These are phyloP conservation scores for Eurois occulta DNA, from an alignment of 2,888 invertebrate genomes.

Conservation along the genomic window DNA sequence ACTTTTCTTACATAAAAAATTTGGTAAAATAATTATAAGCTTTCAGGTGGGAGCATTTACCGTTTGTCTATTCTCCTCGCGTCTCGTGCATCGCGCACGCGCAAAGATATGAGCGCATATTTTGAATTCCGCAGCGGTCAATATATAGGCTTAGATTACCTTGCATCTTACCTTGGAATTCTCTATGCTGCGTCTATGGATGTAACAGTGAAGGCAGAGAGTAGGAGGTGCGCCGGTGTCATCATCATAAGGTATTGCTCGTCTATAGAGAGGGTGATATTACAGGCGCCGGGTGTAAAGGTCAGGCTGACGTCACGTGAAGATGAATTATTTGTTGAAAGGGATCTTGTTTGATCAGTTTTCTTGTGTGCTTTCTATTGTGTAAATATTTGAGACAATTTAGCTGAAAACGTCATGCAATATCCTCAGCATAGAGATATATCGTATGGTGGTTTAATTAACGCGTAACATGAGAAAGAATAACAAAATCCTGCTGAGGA, in stretches of 20 bases:
- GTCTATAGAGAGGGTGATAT: conserved; percentile 9
- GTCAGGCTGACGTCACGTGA: background rate
- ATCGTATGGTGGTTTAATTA: background rate
- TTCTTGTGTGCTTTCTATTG: background rate
- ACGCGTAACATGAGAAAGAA: background rate
- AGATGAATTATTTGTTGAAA: conserved; percentile 34
- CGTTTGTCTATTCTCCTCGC: conserved; percentile 29
- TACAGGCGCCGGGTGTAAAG: conserved; percentile 7
- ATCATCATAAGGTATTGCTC: conserved; percentile 6
- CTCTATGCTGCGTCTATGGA: conserved; percentile 17
- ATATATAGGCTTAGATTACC: conserved; percentile 43
- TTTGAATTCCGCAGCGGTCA: conserved; percentile 55
- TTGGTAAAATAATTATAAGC: conserved; percentile 21
- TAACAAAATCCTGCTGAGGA: background rate
- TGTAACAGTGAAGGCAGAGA: too few relatives aligned
- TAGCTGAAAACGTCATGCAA: background rate
- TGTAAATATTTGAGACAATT: background rate
- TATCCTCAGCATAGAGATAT: background rate
- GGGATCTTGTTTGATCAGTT: background rate
- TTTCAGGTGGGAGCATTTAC: conserved; percentile 34
- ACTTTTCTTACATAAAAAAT: conserved; percentile 12
- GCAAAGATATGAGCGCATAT: conserved; percentile 47
- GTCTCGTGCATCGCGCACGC: conserved; percentile 53
- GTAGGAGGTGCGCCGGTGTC: background rate
- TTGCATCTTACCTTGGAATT: conserved; percentile 42